Evolutionary conservation across 2,797 vertebrate genomes (phyloP).

Genomic region (Lacerta bilineata): DNA sequence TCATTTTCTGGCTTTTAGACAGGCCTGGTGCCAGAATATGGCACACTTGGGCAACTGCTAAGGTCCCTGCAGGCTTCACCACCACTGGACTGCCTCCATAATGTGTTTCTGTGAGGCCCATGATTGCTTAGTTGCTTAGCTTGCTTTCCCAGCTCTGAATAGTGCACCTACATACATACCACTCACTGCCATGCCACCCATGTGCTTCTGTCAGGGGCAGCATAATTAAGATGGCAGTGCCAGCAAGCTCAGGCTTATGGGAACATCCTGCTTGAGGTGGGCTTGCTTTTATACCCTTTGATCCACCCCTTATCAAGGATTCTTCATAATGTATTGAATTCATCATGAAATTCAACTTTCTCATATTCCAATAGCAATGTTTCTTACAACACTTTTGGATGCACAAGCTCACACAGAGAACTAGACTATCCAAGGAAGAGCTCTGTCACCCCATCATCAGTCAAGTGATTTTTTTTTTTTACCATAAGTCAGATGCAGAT

Average conservation of each 20-base stretch:
- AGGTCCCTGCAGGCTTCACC: background rate
- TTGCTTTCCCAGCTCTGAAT: background rate
- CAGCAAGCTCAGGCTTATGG: background rate
- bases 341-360: background rate
- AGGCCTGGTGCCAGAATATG: background rate
- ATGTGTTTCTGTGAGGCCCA: no score
- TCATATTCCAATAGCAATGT: background rate
- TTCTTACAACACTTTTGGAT: background rate
- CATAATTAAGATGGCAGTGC: background rate
- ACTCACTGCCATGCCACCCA: background rate
- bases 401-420: background rate
- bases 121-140: background rate
- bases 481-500: background rate
- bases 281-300: background rate
- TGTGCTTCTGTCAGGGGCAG: background rate
- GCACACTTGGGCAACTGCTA: background rate
- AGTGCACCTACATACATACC: background rate
- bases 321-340: background rate
- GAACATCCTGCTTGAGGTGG: background rate
- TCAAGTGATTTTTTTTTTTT: background rate
- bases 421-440: background rate
- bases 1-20: background rate
- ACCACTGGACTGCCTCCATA: background rate
- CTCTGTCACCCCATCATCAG: background rate
- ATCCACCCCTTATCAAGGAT: background rate